Percentiles rank a stretch among this genome's conserved stretches.
Evolutionary conservation across 1,140 invertebrate species (phyloP).

Genomic region (Brachionus plicatilis): DNA sequence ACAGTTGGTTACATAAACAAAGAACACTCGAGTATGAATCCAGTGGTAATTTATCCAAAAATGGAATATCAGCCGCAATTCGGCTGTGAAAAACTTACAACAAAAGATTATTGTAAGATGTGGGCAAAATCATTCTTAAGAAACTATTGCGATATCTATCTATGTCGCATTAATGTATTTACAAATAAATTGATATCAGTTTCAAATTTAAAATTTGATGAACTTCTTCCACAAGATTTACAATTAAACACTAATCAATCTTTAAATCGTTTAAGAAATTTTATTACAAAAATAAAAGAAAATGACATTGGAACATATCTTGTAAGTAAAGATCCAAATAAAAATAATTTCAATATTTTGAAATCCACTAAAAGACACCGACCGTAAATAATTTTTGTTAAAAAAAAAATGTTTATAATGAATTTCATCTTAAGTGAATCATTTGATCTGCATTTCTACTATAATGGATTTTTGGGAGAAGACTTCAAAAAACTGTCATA

Average conservation of each 20-base stretch:
- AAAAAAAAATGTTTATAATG: neutral
- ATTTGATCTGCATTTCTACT: neutral
- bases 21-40: constrained; percentile 33
- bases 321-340: neutral
- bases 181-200: constrained; percentile 2
- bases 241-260: constrained; percentile 18
- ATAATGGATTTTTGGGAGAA: neutral
- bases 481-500: constrained; percentile 16
- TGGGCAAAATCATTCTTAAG: constrained; percentile 25
- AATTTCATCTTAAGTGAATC: neutral
- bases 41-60: neutral
- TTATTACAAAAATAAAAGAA: neutral
- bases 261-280: constrained; percentile 1
- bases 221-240: neutral
- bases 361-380: neutral
- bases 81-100: constrained; percentile 12
- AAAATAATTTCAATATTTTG: neutral
- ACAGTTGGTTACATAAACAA: constrained; percentile 26
- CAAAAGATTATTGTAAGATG: constrained; percentile 21
- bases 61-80: constrained; percentile 35
- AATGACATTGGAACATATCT: neutral
- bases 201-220: neutral
- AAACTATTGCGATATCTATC: constrained; percentile 18
- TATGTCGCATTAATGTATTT: constrained; percentile 22
- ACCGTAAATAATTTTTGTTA: neutral